Evolutionary conservation across 2,888 invertebrate genomes (phyloP).

Genomic region (Labia minor): DNA sequence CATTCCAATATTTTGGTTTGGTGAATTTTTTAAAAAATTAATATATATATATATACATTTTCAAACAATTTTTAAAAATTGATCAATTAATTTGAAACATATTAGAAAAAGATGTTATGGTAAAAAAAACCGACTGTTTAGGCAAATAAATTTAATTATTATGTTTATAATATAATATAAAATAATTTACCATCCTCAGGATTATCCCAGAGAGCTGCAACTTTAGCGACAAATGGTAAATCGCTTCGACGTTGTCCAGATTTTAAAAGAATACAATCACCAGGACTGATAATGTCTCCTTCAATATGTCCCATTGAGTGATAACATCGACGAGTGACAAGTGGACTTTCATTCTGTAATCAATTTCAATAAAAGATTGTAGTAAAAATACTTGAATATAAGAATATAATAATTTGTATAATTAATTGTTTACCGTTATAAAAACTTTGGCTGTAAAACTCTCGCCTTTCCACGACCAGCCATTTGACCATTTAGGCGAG

Average conservation of each 20-base stretch:
- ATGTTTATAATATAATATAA: slow-evolving; percentile 13
- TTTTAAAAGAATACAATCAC: slow-evolving; percentile 84
- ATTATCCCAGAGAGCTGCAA: slow-evolving; percentile 90
- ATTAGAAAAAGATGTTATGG: too few relatives aligned
- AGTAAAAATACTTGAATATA: not conserved
- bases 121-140: too few relatives aligned
- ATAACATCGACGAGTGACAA: slow-evolving; percentile 72
- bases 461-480: slow-evolving; percentile 85
- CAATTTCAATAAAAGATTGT: not conserved
- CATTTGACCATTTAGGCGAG: slow-evolving; percentile 73
- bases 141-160: too few relatives aligned
- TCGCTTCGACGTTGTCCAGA: slow-evolving; percentile 74
- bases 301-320: slow-evolving; percentile 79
- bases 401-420: not conserved
- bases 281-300: slow-evolving; percentile 74
- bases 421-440: slow-evolving; percentile 59
- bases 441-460: slow-evolving; percentile 73
- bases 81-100: too few relatives aligned
- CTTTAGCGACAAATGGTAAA: slow-evolving; percentile 88
- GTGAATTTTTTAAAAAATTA: too few relatives aligned
- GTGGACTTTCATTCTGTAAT: slow-evolving; percentile 59
- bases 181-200: slow-evolving; percentile 68
- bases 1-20: too few relatives aligned
- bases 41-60: too few relatives aligned
- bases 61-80: too few relatives aligned